Base-by-base conservation (phyloP, 1,140 invertebrate species). In the Pachyrhynchus sulphureomaculatus region DNA sequence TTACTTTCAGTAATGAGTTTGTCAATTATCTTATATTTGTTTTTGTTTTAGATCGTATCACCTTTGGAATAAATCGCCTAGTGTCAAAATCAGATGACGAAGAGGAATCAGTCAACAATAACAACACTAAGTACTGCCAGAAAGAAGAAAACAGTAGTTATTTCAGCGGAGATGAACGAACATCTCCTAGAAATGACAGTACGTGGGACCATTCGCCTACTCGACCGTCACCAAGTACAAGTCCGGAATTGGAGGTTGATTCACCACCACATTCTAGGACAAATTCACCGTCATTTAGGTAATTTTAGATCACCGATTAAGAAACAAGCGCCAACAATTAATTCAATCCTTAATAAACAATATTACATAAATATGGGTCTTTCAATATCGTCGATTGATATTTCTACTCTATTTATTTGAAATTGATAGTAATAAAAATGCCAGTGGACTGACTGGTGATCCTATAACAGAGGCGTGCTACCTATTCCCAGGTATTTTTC, bases 21-120 rank as follows among this genome's bases (percentile, higher is more conserved):
- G n/a, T n/a, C n/a, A n/a, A n/a, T n/a, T n/a, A n/a, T n/a, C n/a
- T n/a, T n/a, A n/a, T n/a, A n/a, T 21, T 15, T 44, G 72, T 64
- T 71, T 75, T 75, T 67, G 56, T 82, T 80, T 2, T 82, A 88
- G 86, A 87, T 67, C 82, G 83, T 66, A 87, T 88, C 59, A 88
- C 87, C 68, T 89, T 89, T 69, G 87, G 87, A 42, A 84, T 89
- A 65, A 87, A 80, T 74, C 81, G 87, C 64, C 75, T 89, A 60
- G 83, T 89, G 42, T 79, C 82, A 32, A 82, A 84, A 64, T 80
- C 82, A 67, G 79, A 81, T 42, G 81, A 84, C 37, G 76, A 81
- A 61, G 82, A 81, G 60, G 68, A 78, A 79, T 34, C 70, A 72
- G 58, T 67, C 24, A 68, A 71, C 65, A 80, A 81, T 55, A 77